These are phyloP conservation scores for Drosophila helvetica DNA, from an alignment of 2,888 invertebrate species.

Conservation along the genomic window DNA sequence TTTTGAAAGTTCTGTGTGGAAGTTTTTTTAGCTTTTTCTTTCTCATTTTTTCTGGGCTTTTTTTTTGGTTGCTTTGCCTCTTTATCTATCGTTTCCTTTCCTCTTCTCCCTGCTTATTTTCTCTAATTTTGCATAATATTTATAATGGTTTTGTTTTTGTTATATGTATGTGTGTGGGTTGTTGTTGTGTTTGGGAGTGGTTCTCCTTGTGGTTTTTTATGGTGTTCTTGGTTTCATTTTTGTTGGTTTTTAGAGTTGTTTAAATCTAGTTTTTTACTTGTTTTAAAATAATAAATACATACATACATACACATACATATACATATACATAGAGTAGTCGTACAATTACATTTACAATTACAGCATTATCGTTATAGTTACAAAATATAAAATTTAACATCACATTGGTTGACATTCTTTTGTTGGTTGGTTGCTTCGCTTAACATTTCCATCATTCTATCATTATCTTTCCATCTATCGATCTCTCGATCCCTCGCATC, in stretches of 20 bases:
- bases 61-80: background rate
- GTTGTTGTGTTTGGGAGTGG: constrained; percentile 21
- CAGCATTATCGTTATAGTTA: constrained; percentile 72
- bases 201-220: constrained; percentile 11
- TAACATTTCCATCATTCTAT: constrained; percentile 44
- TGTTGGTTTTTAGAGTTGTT: constrained; percentile 45
- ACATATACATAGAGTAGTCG: background rate
- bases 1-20: background rate
- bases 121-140: background rate
- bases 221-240: constrained; percentile 22
- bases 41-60: background rate
- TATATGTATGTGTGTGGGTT: constrained; percentile 17
- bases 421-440: constrained; percentile 79
- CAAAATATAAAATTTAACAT: constrained; percentile 79
- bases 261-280: constrained; percentile 65
- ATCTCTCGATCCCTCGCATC: background rate
- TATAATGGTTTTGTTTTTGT: constrained; percentile 12
- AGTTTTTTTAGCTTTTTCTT: background rate
- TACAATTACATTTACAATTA: constrained; percentile 69
- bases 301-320: constrained; percentile 66
- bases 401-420: constrained; percentile 80
- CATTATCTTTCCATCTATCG: background rate
- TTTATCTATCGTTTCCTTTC: background rate
- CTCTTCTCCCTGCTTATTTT: background rate
- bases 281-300: constrained; percentile 76